phyloP scores from a whole-genome alignment of 2,888 invertebrate genomes.

The Phragmatobia fuliginosa region DNA sequence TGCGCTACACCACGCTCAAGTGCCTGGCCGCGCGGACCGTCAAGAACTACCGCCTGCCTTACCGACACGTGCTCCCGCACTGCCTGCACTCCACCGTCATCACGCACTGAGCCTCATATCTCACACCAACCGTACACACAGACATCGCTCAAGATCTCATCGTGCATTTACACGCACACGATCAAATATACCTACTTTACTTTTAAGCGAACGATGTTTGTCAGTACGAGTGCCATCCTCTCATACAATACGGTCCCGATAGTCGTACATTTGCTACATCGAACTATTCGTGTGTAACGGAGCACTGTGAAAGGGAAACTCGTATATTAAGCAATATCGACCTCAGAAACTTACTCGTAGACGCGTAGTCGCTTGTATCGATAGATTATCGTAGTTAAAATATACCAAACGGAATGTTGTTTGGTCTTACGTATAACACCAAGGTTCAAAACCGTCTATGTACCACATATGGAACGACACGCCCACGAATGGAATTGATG shows the following conservation, averaged over 20 bases:
- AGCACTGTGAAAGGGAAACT: constrained; percentile 20
- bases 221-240: background rate
- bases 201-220: constrained; percentile 2
- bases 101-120: constrained; percentile 70
- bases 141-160: constrained; percentile 4
- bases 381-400: constrained; percentile 16
- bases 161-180: background rate
- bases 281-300: constrained; percentile 7
- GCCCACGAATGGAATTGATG: constrained; percentile 30
- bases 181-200: constrained; percentile 5
- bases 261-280: constrained; percentile 15
- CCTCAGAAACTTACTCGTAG: constrained; percentile 27
- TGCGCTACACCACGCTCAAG: constrained; percentile 92
- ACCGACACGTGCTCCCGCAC: constrained; percentile 85
- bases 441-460: constrained; percentile 32
- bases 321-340: constrained; percentile 30
- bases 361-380: constrained; percentile 30
- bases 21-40: constrained; percentile 95
- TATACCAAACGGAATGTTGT: constrained; percentile 9
- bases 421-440: constrained; percentile 13
- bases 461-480: constrained; percentile 13
- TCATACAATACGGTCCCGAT: background rate
- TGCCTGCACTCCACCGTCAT: constrained; percentile 82
- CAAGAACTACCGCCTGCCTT: constrained; percentile 89
- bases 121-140: background rate